These are phyloP conservation scores for Rotaria socialis DNA, from an alignment of 2,888 invertebrate genomes.

Conservation along the genomic window DNA sequence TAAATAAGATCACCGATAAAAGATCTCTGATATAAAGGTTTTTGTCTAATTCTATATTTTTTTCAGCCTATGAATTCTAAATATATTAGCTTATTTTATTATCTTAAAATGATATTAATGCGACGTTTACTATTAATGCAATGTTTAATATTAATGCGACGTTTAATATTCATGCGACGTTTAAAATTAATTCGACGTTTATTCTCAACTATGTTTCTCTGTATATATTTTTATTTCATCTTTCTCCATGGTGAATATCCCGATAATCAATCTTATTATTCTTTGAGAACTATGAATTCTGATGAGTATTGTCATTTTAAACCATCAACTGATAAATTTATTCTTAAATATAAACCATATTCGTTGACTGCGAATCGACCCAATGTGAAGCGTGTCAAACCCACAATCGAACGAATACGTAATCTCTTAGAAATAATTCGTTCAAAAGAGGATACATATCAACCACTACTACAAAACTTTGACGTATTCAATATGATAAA, in stretches of 20 bases:
- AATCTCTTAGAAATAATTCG: background rate
- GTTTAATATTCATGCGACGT: too few species aligned
- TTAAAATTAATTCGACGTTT: background rate
- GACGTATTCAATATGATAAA: background rate
- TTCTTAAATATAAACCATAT: background rate
- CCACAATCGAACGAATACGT: background rate
- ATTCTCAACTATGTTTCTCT: background rate
- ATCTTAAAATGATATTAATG: too few species aligned
- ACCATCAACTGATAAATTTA: background rate
- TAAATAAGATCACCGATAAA: too few species aligned
- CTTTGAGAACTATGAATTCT: too few species aligned
- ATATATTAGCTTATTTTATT: too few species aligned
- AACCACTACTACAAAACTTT: background rate
- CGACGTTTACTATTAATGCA: background rate
- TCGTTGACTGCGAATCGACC: background rate
- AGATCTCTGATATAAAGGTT: too few species aligned
- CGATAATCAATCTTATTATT: background rate
- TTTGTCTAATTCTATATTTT: too few species aligned
- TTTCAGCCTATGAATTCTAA: too few species aligned
- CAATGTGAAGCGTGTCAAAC: background rate
- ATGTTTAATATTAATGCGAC: too few species aligned
- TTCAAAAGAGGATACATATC: background rate
- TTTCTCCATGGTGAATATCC: background rate
- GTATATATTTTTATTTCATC: background rate
- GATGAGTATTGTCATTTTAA: background rate